phyloP scores from a whole-genome alignment of 2,888 invertebrate genomes.

The Pocota personata region DNA sequence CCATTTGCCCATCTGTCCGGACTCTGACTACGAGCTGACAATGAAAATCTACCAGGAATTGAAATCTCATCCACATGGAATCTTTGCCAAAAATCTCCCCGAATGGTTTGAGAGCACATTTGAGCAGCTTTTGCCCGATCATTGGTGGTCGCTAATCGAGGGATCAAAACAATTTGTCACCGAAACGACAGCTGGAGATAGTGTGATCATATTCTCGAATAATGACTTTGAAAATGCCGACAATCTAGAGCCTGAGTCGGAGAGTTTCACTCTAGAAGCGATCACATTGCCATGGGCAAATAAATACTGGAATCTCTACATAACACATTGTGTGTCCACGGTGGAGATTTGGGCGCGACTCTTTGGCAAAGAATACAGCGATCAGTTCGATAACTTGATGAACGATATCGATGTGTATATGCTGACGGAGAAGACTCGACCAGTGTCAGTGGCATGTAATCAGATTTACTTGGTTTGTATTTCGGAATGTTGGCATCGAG shows the following conservation, averaged over 20 bases:
- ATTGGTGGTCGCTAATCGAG: slow-evolving; percentile 87
- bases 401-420: slow-evolving; percentile 84
- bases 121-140: slow-evolving; percentile 87
- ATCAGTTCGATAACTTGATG: slow-evolving; percentile 83
- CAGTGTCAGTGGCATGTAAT: slow-evolving; percentile 76
- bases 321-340: slow-evolving; percentile 86
- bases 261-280: slow-evolving; percentile 72
- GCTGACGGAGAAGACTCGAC: slow-evolving; percentile 77
- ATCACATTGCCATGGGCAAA: slow-evolving; percentile 78
- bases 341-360: slow-evolving; percentile 88
- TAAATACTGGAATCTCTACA: slow-evolving; percentile 84
- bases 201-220: slow-evolving; percentile 80
- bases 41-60: slow-evolving; percentile 79
- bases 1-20: slow-evolving; percentile 77
- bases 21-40: slow-evolving; percentile 78
- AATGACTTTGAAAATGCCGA: slow-evolving; percentile 74
- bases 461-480: slow-evolving; percentile 81
- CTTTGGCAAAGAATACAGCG: slow-evolving; percentile 86
- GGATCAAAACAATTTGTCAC: slow-evolving; percentile 84
- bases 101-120: slow-evolving; percentile 85
- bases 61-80: slow-evolving; percentile 83
- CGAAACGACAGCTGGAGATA: slow-evolving; percentile 79
- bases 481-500: slow-evolving; percentile 85
- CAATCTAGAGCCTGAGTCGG: slow-evolving; percentile 5
- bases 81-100: slow-evolving; percentile 85